phyloP scores from a whole-genome alignment of 2,797 vertebrate genomes.

The Phoxinus dragarum region DNA sequence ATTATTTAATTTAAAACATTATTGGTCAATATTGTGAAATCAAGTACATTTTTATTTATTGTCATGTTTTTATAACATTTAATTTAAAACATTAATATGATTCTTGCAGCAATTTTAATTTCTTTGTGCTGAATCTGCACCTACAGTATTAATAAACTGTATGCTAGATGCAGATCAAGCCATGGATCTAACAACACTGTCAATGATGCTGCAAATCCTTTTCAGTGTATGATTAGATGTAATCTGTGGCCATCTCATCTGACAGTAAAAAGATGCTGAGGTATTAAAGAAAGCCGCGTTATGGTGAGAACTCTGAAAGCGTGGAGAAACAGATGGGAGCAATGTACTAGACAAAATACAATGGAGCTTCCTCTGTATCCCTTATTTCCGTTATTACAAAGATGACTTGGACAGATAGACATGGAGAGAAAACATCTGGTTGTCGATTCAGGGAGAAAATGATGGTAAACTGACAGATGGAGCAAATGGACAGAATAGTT shows the following conservation, averaged over 20 bases:
- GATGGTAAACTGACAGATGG: conserved; percentile 58
- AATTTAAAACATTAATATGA: neutral
- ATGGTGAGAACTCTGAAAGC: neutral
- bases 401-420: conserved; percentile 44
- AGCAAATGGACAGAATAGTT: conserved; percentile 42
- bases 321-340: conserved; percentile 2
- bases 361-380: conserved; percentile 28
- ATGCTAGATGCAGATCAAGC: neutral
- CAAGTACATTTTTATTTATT: neutral
- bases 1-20: neutral
- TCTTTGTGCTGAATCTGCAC: neutral
- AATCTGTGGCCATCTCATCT: neutral
- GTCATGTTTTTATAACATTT: neutral
- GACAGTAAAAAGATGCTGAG: neutral
- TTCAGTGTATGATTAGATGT: conserved; percentile 16
- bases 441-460: conserved; percentile 47
- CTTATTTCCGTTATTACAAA: conserved; percentile 44
- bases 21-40: neutral
- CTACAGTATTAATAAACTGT: neutral
- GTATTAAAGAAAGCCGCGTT: neutral
- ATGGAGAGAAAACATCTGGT: conserved; percentile 58
- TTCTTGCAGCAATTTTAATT: neutral
- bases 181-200: neutral
- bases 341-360: conserved; percentile 18
- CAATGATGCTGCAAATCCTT: conserved; percentile 15